Evolutionary conservation across 1,140 invertebrate species (phyloP), one percentile per base, ranked within the genome.

Genomic region (Melitaea cinxia): DNA sequence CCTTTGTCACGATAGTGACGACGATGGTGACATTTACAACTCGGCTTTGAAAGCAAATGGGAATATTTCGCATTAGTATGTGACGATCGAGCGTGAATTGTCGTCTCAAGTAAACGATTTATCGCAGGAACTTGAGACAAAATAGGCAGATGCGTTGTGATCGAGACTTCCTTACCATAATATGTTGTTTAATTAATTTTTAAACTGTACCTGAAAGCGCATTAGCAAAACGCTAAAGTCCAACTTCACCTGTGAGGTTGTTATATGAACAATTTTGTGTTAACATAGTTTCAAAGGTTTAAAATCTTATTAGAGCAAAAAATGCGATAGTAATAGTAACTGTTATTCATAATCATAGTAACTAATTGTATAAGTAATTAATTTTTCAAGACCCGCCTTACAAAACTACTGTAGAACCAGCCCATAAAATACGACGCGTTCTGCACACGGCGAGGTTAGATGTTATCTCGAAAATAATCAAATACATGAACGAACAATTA

Each of bases 401-500:
- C 21, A 47, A 47, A 47, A 7, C 42, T n/a, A 47, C 4, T 12
- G 15, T 17, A 17, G 12, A 54, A 50, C 19, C 26, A 12, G 47
- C 6, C 45, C 2, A 17, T 19, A 33, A 60, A 35, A 60, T 50
- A 50, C 45, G 45, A 35, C 45, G 45, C 45, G 42, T 28, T 12
- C 15, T 58, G 24, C 35, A 53, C 19, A 39, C 30, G 23, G 15
- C 35, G 50, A 42, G 37, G 52, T 49, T 53, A 58, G 63, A 65
- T 65, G 7, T 65, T 65, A 65, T 65, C 63, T 53, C 15, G 15
- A 30, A 50, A 58, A 50, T 35, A 49, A 56, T 56, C 24, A 42
- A 53, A 58, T 26, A 58, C 49, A 42, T 58, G 55, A 42, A 58
- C 56, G 21, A 65, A 59, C 47, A 53, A 65, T 65, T 65, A 65